Evolutionary conservation across 2,888 invertebrate species (phyloP), one percentile per base, ranked within the genome.

Genomic region (Coleophora flavipennella): DNA sequence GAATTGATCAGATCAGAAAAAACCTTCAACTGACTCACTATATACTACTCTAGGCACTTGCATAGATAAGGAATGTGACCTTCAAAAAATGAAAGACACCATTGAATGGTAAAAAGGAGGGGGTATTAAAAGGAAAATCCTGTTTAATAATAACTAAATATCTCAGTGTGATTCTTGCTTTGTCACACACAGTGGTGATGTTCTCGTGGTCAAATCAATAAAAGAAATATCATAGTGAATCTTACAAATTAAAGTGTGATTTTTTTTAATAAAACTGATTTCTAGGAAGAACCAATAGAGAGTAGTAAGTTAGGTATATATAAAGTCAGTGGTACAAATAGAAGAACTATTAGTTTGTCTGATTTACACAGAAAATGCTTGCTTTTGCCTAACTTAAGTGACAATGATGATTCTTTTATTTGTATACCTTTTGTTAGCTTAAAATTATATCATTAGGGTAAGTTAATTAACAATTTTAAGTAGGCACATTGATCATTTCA

Each of bases 241-340:
- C 32, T 3, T 32, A 32, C 12, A 32, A 12, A 12, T 32, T 32
- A 12, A n/a, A 32, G 7, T 35, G 35, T 35, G 27, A 35, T 35
- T 35, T 34, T 35, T 27, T 35, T 27, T 3, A 32, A 32, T 32
- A 32, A 32, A 32, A 12, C 32, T 12, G 32, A 32, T 36, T 40
- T 40, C 11, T 36, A 40, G 31, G 36, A 40, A n/a, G 35, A 33
- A 35, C 33, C 37, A 14, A 37, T 41, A 10, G 36, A 36, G 14
- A 41, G 37, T 34, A 33, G 33, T 31, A 41, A 37, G 25, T 37
- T 41, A 37, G 37, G 37, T 12, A 36, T 41, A 36, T 41, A 37
- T 26, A 41, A 37, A 37, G 41, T 34, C 13, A 28, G 35, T 39
- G 11, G 12, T 32, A 32, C 32, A 12, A 32, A 32, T 8, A 32